Evolutionary conservation across 1,140 invertebrate genomes (phyloP).

Genomic region (Drosophila funebris): DNA sequence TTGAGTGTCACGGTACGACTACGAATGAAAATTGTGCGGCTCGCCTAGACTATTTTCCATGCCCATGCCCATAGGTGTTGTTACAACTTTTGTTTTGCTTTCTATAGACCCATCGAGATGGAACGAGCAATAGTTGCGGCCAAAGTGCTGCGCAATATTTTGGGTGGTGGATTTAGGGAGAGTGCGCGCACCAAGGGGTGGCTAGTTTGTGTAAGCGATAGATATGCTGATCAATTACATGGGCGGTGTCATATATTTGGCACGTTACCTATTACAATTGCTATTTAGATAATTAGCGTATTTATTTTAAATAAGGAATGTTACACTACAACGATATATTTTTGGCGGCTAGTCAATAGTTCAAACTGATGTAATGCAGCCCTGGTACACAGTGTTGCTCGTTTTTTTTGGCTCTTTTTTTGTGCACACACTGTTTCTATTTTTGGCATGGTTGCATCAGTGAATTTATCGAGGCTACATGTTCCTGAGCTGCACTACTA

Average conservation of each 20-base stretch:
- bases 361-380: not conserved
- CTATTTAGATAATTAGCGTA: not conserved
- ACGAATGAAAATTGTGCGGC: conserved; percentile 43
- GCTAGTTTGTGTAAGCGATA: not conserved
- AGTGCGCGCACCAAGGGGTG: conserved; percentile 27
- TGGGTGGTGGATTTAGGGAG: conserved; percentile 44
- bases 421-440: conserved; percentile 25
- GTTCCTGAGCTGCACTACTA: not conserved
- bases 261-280: not conserved
- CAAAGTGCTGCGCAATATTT: conserved; percentile 48
- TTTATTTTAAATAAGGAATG: not conserved
- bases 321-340: not conserved
- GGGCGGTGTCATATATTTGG: not conserved
- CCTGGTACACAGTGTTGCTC: not conserved
- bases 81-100: conserved; percentile 67
- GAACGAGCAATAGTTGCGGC: conserved; percentile 35
- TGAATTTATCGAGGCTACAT: not conserved
- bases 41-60: conserved; percentile 57
- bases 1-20: conserved; percentile 55
- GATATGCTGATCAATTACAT: not conserved
- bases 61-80: conserved; percentile 48
- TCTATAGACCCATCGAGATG: conserved; percentile 42
- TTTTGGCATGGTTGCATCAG: not conserved
- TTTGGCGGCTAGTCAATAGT: not conserved
- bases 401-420: not conserved